Evolutionary conservation across 2,888 invertebrate genomes (phyloP), one percentile per base, ranked within the genome.

Genomic region (Pseudococcus viburni): DNA sequence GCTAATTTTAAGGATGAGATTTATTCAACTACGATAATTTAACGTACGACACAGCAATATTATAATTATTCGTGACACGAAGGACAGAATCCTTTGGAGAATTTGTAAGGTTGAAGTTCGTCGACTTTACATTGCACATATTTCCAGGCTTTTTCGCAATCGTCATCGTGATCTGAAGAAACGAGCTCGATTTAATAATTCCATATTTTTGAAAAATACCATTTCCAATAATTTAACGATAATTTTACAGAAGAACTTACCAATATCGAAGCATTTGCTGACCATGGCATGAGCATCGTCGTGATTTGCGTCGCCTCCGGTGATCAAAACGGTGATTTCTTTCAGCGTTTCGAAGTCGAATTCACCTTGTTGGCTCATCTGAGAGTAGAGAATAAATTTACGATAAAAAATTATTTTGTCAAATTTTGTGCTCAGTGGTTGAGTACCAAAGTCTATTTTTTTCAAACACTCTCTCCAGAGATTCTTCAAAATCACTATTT

Each of bases 221-320:
- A 33, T 33, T 33, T 33, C 26, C 26, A 33, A 33, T 2, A 33
- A 33, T 33, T 33, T 33, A 33, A 33, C 1, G 26, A 33, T 33
- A 33, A 33, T 42, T 33, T 15, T 9, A 64, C 17, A 8, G 9
- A 11, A 0, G 12, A n/a, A 83, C 80, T 87, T 26, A 87, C 87
- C 87, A 26, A 80, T 55, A 11, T 87, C 87, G 87, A 87, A 51
- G 80, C 87, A 87, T 48, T 87, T 87, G 33, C 77, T 51, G 39
- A 87, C 87, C 87, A 87, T 87, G 15, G 42, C 51, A n/a, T 87
- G 87, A 19, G 87, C 87, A 80, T 77, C 55, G n/a, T 87, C 87
- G 80, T 87, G 87, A 15, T n/a, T n/a, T n/a, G 55, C 87, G n/a
- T 87, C 87, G 17, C 87, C 87, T 33, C 73, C 87, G 33, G 87